Evolutionary conservation across 1,140 invertebrate species (phyloP).

Genomic region (Tetramorium simillimum): DNA sequence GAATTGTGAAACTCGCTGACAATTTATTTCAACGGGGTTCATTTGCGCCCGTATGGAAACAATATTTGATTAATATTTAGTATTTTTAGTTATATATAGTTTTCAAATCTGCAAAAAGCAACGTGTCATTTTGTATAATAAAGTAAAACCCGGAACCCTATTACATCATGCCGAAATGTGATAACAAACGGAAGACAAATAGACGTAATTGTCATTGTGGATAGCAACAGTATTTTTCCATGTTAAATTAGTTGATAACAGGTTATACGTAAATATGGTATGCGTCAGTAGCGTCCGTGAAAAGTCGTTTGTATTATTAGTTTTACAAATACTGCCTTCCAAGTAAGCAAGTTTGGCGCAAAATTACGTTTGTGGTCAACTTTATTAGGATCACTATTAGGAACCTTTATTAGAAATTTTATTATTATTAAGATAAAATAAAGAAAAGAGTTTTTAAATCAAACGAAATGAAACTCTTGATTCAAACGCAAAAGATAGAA

Average conservation of each 20-base stretch:
- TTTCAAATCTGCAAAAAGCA: background rate
- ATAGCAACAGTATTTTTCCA: background rate
- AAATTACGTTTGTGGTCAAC: too few relatives aligned
- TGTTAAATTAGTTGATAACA: conserved; percentile 42
- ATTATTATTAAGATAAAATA: background rate
- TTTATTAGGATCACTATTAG: too few relatives aligned
- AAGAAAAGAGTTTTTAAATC: background rate
- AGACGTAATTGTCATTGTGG: background rate
- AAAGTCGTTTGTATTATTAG: conserved; percentile 14
- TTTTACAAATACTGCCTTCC: background rate
- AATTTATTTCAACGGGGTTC: background rate
- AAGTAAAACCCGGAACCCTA: background rate
- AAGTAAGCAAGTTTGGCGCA: background rate
- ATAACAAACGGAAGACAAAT: background rate
- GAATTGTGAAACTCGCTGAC: background rate
- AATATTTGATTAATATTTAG: background rate
- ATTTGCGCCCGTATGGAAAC: background rate
- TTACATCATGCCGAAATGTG: background rate
- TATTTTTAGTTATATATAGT: background rate
- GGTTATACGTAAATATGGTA: background rate
- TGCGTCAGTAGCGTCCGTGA: conserved; percentile 9
- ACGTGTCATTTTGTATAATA: background rate
- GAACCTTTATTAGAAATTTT: background rate
- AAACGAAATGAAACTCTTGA: background rate
- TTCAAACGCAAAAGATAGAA: background rate